Evolutionary conservation across 2,888 invertebrate species (phyloP).

Genomic region (Polia nebulosa): DNA sequence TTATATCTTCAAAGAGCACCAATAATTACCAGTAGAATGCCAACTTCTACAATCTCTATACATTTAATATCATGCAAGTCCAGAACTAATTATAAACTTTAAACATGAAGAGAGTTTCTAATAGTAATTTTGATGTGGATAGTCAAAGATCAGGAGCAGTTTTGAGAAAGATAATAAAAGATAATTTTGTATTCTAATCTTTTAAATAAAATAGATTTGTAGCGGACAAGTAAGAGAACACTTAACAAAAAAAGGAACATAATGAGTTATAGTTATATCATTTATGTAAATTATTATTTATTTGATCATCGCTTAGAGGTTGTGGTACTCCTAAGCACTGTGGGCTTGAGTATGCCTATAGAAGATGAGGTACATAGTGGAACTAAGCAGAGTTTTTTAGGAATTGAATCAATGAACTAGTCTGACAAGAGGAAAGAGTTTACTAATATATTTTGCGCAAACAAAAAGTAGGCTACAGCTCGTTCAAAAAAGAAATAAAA

Average conservation of each 20-base stretch:
- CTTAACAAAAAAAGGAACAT: no score
- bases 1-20: conserved; percentile 4
- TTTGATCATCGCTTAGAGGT: not conserved
- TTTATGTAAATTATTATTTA: not conserved
- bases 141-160: not conserved
- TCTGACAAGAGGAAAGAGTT: not conserved
- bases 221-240: no score
- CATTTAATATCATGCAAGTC: conserved; percentile 47
- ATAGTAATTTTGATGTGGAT: conserved; percentile 18
- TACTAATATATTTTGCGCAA: not conserved
- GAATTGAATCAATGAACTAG: not conserved
- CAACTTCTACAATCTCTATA: conserved; percentile 31
- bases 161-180: not conserved
- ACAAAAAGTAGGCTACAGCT: not conserved
- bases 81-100: conserved; percentile 58
- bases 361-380: no score
- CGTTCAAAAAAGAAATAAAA: not conserved
- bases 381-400: not conserved
- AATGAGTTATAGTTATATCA: no score
- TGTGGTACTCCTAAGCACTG: no score
- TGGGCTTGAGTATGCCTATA: no score
- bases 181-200: no score
- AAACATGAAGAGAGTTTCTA: conserved; percentile 39
- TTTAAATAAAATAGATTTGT: no score
- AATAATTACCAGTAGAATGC: conserved; percentile 18